Evolutionary conservation across 2,113 vertebrate species (phyloP), one percentile per base, ranked within the genome.

Genomic region (Malaclemys terrapin): DNA sequence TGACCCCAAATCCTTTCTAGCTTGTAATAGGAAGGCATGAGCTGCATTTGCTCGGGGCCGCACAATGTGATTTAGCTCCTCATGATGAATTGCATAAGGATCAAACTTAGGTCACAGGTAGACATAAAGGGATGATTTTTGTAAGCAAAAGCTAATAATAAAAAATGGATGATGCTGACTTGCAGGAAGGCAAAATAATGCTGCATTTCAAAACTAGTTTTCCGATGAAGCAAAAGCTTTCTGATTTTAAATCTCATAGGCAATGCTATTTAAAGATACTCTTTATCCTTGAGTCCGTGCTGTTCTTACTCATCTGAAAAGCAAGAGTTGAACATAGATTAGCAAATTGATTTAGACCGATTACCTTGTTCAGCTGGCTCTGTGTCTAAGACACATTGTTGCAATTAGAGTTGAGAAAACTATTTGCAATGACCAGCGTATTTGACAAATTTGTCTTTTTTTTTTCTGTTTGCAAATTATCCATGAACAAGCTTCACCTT

Each of bases 381-480:
- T 91, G 16, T 3, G 3, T 79, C 38, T 65, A n/a, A 27, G 91
- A 87, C 54, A 72, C 49, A 1, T 62, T 62, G 90, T 5, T 2
- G 0, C 20, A 87, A 3, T 35, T n/a, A 82, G 85, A 72, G 9
- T 3, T 5, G 11, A 90, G 17, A 49, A 25, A 47, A 11, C 35
- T 69, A n/a, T 72, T 5, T 93, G 91, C 29, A 69, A 56, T 20
- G 88, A 2, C 4, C 53, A 20, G 0, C 72, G 2, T 59, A 19
- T 88, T 96, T 94, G 90, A 56, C n/a, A 53, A 93, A 87, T 20
- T 69, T 12, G 3, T 81, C 22, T 56, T 80, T 88, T 90, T 88
- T 90, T 42, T 42, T 2, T 89, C 6, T 19, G 25, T 20, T 2
- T 87, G 14, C 2, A 42, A 87, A 45, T 89, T 82, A 20, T 16